Evolutionary conservation across 2,113 vertebrate species (phyloP).

Genomic region (Chloebia gouldiae): DNA sequence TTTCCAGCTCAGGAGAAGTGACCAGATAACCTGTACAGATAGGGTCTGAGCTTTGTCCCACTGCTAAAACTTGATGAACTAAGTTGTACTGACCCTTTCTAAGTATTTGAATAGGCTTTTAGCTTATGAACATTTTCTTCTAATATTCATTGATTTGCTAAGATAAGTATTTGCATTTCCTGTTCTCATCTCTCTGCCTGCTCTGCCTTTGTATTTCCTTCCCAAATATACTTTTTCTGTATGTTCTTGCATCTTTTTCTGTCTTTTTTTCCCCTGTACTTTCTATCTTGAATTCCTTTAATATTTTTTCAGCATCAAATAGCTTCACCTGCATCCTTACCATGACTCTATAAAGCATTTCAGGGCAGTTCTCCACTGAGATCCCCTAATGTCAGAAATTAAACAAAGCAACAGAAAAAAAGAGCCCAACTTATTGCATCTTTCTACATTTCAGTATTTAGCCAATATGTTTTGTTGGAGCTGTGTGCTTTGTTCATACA

Average conservation of each 20-base stretch:
- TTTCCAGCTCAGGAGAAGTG: not conserved
- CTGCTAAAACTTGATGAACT: not conserved
- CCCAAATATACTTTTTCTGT: not conserved
- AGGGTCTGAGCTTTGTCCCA: not conserved
- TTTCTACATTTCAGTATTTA: not conserved
- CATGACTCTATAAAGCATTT: not conserved
- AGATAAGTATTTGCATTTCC: not conserved
- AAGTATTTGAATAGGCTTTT: not conserved
- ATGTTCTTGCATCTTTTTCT: not conserved
- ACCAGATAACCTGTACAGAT: not conserved
- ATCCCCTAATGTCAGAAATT: not conserved
- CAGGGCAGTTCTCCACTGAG: not conserved
- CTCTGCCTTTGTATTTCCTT: not conserved
- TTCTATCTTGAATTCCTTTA: not conserved
- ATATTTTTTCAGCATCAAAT: not conserved
- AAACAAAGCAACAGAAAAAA: not conserved
- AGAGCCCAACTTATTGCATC: not conserved
- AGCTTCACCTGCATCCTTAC: not conserved
- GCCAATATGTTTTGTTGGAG: accelerated
- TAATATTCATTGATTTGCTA: not conserved
- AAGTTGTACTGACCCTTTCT: not conserved
- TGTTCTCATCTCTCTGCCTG: not conserved
- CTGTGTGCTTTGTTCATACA: not conserved
- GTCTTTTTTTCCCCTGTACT: not conserved
- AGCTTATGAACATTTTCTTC: not conserved